These are phyloP conservation scores for Bursaphelenchus okinawaensis DNA, from an alignment of 2,888 invertebrate species.

Conservation along the genomic window DNA sequence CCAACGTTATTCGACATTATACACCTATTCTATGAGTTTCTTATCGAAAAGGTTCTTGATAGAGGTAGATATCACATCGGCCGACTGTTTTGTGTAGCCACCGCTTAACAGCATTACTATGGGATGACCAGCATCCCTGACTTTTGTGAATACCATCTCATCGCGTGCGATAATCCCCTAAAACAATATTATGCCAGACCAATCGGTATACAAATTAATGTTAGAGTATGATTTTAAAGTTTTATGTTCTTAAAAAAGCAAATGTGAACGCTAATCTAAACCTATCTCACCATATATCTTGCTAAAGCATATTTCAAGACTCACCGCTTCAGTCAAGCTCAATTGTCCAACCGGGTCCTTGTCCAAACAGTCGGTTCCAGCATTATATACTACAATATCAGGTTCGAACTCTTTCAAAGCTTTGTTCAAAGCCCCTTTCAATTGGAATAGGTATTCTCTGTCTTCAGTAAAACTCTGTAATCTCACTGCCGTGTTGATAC, in stretches of 20 bases:
- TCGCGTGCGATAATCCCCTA: slow-evolving; percentile 80
- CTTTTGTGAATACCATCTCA: slow-evolving; percentile 74
- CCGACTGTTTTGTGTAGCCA: slow-evolving; percentile 74
- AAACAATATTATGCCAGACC: slow-evolving; percentile 1
- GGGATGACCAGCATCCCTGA: slow-evolving; percentile 55
- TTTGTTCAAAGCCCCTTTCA: slow-evolving; percentile 64
- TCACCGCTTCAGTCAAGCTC: slow-evolving; percentile 69
- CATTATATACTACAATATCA: slow-evolving; percentile 80
- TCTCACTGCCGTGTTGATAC: slow-evolving; percentile 28
- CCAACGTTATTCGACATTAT: background rate
- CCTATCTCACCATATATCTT: background rate
- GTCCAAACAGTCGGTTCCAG: slow-evolving; percentile 79
- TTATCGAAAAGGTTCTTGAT: slow-evolving; percentile 70
- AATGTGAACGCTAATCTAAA: background rate
- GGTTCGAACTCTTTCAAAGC: slow-evolving; percentile 61
- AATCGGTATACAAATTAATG: background rate
- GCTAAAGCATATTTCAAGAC: no score
- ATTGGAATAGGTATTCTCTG: slow-evolving; percentile 23
- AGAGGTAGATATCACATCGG: slow-evolving; percentile 76
- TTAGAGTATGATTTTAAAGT: background rate
- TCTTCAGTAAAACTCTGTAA: slow-evolving; percentile 25
- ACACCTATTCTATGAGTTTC: slow-evolving; percentile 13
- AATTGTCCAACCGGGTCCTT: slow-evolving; percentile 74
- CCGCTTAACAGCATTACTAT: slow-evolving; percentile 66
- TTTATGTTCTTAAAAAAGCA: background rate